Base-by-base conservation (phyloP, 2,888 invertebrate genomes). In the Eupithecia centaureata region DNA sequence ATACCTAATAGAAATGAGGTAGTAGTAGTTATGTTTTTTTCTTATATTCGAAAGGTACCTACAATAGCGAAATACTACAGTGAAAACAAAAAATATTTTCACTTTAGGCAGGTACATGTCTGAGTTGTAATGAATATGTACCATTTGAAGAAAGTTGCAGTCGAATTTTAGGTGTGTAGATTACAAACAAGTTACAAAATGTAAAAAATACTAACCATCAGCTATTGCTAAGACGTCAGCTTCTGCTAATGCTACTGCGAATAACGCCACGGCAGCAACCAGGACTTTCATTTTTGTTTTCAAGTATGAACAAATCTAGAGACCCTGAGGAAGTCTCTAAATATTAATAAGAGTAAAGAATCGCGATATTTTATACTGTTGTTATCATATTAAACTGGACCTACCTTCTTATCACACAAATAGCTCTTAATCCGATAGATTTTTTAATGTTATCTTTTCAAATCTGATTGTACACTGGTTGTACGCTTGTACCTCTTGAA, bases 231-330 rank as follows among this genome's bases (percentile, higher is more conserved):
- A 56, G n/a, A 65, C 58, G 35, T 68, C 63, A 15, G 61, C 70
- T 67, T 67, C 65, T 27, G 62, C 71, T 18, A 64, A 51, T 28
- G 35, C 66, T 28, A 71, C 60, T 10, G 69, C 69, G 62, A 70
- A 68, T 22, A 73, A 22, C 56, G 65, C 70, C 18, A 74, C 38
- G 22, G 72, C 15, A 28, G 63, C 66, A 63, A 67, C 61, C 27
- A 71, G 42, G 10, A 67, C 32, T 42, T 72, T 73, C 76, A 76
- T 73, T 22, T 72, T 28, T 13, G 42, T 28, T 63, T 54, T 30
- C 27, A 12, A n/a, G 2, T 7, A 18, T 27, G 12, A 4, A 47
- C 22, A 22, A 22, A 47, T 47, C 22, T 12, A 56, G 54, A 28
- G n/a, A 56, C 54, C 28, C 28, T 7, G 28, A 56, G n/a, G 8